A percentile compares a stretch with the other conserved stretches of the same genome.
phyloP scores from a whole-genome alignment of 1,140 invertebrate genomes.

The Sycophila sp. region DNA sequence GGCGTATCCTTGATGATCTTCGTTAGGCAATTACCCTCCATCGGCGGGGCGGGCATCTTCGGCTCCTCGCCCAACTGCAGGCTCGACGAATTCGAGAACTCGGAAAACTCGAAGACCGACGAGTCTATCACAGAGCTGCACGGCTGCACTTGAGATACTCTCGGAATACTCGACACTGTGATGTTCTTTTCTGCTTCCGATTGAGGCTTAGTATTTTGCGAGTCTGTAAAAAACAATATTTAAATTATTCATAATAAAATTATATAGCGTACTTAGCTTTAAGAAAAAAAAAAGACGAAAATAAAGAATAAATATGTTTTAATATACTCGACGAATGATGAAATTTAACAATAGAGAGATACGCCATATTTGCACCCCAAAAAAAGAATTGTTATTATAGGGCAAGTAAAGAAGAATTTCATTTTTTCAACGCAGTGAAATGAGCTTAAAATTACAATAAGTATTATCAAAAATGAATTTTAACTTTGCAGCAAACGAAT shows the following conservation, averaged over 20 bases:
- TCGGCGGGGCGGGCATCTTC: constrained; percentile 45
- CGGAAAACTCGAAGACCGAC: constrained; percentile 41
- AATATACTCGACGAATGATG: no score
- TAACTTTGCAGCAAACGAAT: no score
- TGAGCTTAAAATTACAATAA: no score
- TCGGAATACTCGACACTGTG: not conserved
- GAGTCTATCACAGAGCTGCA: constrained; percentile 37
- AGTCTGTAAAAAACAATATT: not conserved
- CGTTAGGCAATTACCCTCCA: constrained; percentile 51
- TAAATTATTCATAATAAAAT: not conserved
- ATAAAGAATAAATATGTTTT: no score
- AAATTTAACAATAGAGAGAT: no score
- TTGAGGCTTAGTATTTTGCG: not conserved
- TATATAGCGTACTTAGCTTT: no score
- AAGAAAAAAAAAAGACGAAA: no score
- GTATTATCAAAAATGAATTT: no score
- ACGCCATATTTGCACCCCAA: no score
- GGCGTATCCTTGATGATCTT: constrained; percentile 51
- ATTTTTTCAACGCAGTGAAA: no score
- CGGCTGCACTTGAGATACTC: constrained; percentile 29
- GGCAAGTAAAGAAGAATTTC: no score
- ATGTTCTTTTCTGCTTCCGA: not conserved
- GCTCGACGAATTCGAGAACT: constrained; percentile 41
- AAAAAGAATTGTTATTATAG: no score
- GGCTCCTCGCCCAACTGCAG: constrained; percentile 46